Percentiles rank a stretch among this genome's conserved stretches.
Evolutionary conservation across 2,113 vertebrate genomes (phyloP).

Genomic region (Thymallus thymallus): DNA sequence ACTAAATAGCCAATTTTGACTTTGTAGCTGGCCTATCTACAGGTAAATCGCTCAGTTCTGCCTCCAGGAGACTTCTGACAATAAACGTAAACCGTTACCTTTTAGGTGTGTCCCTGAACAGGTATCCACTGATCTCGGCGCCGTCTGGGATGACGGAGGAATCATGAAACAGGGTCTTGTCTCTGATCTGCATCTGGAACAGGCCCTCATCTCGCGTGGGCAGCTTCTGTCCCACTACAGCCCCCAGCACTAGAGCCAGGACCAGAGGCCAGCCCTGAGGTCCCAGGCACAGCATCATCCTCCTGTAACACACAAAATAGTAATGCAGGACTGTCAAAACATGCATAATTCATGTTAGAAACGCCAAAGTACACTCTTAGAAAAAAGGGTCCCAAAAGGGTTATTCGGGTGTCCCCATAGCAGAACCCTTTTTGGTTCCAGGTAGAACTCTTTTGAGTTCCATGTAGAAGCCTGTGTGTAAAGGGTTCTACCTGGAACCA

Average conservation of each 20-base stretch:
- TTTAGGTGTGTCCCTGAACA: constrained; percentile 95
- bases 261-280: constrained; percentile 48
- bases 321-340: not conserved
- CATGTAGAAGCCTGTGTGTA: no score
- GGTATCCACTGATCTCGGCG: constrained; percentile 93
- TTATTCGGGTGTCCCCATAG: no score
- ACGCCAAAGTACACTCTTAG: no score
- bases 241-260: constrained; percentile 75
- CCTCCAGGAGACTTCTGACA: no score
- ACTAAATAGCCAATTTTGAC: no score
- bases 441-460: no score
- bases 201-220: constrained; percentile 95
- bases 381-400: no score
- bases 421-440: no score
- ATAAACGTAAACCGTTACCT: constrained; percentile 70
- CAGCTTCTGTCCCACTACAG: constrained; percentile 83
- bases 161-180: constrained; percentile 90
- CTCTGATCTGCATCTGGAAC: constrained; percentile 96
- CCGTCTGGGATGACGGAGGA: constrained; percentile 93
- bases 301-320: constrained; percentile 72
- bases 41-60: no score
- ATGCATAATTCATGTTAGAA: no score
- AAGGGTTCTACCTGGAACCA: no score
- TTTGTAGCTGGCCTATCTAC: no score
- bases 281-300: constrained; percentile 80